Percentiles rank a stretch among this genome's conserved stretches.
These are phyloP conservation scores for Cygnus olor DNA, from an alignment of 2,797 vertebrate species.

Conservation along the genomic window DNA sequence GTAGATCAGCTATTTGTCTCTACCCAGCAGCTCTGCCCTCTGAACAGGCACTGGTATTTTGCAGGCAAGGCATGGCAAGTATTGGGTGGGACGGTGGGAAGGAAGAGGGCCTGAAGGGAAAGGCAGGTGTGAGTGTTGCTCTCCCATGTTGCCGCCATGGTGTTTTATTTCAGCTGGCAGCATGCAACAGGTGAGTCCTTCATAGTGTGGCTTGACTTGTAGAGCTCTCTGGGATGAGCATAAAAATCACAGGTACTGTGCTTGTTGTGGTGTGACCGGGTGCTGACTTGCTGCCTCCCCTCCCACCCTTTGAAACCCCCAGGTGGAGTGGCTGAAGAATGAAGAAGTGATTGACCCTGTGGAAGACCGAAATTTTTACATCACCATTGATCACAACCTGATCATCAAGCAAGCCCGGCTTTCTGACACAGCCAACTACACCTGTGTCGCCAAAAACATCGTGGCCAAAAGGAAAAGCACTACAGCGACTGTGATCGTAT, in stretches of 20 bases:
- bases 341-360: constrained; percentile 96
- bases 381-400: constrained; percentile 98
- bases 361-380: constrained; percentile 97
- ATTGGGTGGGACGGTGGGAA: rapidly evolving
- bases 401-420: constrained; percentile 99
- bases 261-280: not conserved
- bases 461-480: constrained; percentile 97
- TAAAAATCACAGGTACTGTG: not conserved
- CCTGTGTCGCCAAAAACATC: constrained; percentile 97
- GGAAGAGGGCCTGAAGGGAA: not conserved
- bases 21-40: not conserved
- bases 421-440: constrained; percentile 97
- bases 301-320: constrained; percentile 23
- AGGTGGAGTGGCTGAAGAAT: constrained; percentile 99
- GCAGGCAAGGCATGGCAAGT: not conserved
- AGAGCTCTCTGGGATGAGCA: not conserved
- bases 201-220: rapidly evolving
- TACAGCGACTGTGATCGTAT: constrained; percentile 96
- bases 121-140: not conserved
- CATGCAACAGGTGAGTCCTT: not conserved
- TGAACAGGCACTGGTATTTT: not conserved
- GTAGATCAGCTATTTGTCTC: not conserved
- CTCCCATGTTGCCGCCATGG: not conserved
- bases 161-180: constrained; percentile 23
- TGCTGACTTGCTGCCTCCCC: not conserved